Evolutionary conservation across 2,888 invertebrate genomes (phyloP), one percentile per base, ranked within the genome.

Genomic region (Pecten maximus): DNA sequence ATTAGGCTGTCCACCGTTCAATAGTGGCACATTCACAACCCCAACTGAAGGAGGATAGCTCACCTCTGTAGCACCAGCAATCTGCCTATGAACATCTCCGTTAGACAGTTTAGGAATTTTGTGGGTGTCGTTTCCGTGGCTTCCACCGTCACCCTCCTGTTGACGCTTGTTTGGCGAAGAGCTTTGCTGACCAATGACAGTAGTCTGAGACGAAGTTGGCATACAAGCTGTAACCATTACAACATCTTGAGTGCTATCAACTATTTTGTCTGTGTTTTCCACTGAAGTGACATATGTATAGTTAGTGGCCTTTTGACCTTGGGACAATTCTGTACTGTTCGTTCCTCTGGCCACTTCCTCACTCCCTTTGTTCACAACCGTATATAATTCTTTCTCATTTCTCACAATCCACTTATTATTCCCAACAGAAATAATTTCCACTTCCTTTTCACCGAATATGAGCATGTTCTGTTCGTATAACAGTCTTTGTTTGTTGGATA

Each of bases 391-490:
- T 54, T 93, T 92, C 89, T 96, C 96, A 92, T 96, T 95, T 88
- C 95, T 92, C 10, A 95, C 95, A 89, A 96, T 95, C 95, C 95
- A 96, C 60, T 95, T 94, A 88, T 95, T 95, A 90, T 95, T 95
- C 16, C 94, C 96, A 0, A 96, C 96, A 60, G 95, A 94, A 88
- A 96, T 95, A 50, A 96, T 96, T 92, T 96, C 96, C 39, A 95
- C 92, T 90, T 95, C 95, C 90, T 94, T 94, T 88, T 95, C 95
- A 74, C 94, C 94, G 93, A 95, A 95, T 12, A 96, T 90, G 87
- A 96, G 92, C 91, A 95, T 94, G 90, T 96, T 93, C 90, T 93
- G 94, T 88, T 94, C 94, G 91, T 96, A 96, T n/a, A 92, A 92
- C 35, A 92, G 90, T 89, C 92, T 94, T 40, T 88, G 91, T 48